Evolutionary conservation across 37 sponge, comb jelly and placozoan genomes (phyloP).

Genomic region (Crambe crambe): DNA sequence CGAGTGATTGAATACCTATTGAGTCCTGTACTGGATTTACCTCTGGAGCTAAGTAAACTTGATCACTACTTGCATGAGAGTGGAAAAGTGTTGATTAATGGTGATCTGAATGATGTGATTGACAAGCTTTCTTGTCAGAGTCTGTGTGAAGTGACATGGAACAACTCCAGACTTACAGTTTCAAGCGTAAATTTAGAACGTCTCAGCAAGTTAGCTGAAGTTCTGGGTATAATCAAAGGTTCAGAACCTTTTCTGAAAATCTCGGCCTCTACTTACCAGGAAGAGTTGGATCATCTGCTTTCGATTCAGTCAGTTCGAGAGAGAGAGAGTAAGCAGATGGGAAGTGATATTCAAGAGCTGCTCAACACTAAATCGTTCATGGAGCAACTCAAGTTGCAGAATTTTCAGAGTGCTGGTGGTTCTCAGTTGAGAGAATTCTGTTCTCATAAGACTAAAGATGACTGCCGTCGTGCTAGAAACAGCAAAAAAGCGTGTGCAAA

Average conservation of each 20-base stretch:
- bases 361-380: slow-evolving; percentile 73
- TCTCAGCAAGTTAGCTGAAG: slow-evolving; percentile 14
- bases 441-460: slow-evolving; percentile 80
- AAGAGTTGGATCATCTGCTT: slow-evolving; percentile 61
- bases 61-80: neutral
- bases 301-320: slow-evolving; percentile 53
- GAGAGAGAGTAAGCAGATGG: slow-evolving; percentile 66
- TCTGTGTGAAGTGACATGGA: slow-evolving; percentile 6
- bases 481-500: slow-evolving; percentile 75
- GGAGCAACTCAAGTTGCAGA: slow-evolving; percentile 81
- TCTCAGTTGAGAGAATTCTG: slow-evolving; percentile 90
- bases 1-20: slow-evolving; percentile 32
- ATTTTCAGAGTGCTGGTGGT: slow-evolving; percentile 79
- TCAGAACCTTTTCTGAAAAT: neutral
- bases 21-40: slow-evolving; percentile 50
- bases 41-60: slow-evolving; percentile 13
- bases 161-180: neutral
- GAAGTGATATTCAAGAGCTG: slow-evolving; percentile 77
- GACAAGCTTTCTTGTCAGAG: slow-evolving; percentile 37
- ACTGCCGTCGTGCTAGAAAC: slow-evolving; percentile 67
- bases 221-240: neutral
- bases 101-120: slow-evolving; percentile 3
- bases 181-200: slow-evolving; percentile 38
- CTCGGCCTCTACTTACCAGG: neutral
- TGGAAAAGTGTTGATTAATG: neutral